Evolutionary conservation across 1,140 invertebrate species (phyloP).

Genomic region (Riptortus pedestris): DNA sequence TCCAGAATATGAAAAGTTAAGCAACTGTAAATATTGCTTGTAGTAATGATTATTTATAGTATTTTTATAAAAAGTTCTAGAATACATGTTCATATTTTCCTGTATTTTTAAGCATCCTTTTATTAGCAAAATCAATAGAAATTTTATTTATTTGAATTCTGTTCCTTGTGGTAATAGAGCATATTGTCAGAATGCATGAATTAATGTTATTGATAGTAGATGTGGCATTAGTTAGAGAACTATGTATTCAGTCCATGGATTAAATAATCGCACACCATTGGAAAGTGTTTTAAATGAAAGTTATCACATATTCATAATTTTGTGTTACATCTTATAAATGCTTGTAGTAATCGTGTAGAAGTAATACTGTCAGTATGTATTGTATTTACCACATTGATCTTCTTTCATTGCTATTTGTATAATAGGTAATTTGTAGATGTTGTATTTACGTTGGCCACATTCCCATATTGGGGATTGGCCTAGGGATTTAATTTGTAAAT

Average conservation of each 20-base stretch:
- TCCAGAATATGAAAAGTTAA: too few species aligned
- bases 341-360: conserved; percentile 11
- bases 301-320: background rate
- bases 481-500: conserved; percentile 29
- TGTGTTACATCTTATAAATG: background rate
- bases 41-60: too few species aligned
- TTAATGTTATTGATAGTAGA: background rate
- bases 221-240: background rate
- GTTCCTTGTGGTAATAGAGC: too few species aligned
- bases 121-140: too few species aligned
- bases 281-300: background rate
- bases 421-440: conserved; percentile 24
- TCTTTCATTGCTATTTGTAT: conserved; percentile 21
- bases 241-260: background rate
- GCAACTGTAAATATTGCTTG: too few species aligned
- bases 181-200: too few species aligned
- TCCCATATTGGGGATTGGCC: conserved; percentile 29
- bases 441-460: conserved; percentile 23
- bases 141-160: too few species aligned
- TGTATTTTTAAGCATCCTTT: too few species aligned
- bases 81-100: too few species aligned
- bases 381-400: conserved; percentile 5
- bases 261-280: background rate
- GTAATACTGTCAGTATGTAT: conserved; percentile 3
- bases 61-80: too few species aligned